Evolutionary conservation across 2,797 vertebrate genomes (phyloP).

Genomic region (Pitangus sulphuratus): DNA sequence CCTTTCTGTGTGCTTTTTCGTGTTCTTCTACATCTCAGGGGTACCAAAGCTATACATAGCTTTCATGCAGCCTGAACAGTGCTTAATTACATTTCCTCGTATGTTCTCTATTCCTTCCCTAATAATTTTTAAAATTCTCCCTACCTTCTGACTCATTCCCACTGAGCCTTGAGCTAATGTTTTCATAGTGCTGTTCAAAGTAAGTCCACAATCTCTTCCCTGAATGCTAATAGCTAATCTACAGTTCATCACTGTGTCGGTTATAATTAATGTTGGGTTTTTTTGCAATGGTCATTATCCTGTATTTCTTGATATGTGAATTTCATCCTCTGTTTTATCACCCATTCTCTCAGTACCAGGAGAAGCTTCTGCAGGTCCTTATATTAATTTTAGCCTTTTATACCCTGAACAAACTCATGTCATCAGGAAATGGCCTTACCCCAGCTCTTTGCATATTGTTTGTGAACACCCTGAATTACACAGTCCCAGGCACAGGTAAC

Average conservation of each 20-base stretch:
- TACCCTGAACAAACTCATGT: neutral
- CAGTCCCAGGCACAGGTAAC: neutral
- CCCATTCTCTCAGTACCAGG: neutral
- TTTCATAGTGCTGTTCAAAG: conserved; percentile 40
- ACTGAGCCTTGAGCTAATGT: conserved; percentile 49
- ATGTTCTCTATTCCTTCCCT: conserved; percentile 6
- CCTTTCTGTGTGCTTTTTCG: neutral
- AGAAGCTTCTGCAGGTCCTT: neutral
- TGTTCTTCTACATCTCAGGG: conserved; percentile 7
- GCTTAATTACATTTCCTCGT: conserved; percentile 56
- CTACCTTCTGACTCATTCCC: conserved; percentile 60
- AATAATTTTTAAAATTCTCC: conserved; percentile 54
- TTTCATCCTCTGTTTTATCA: neutral
- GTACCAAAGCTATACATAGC: neutral
- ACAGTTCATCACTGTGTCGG: conserved; percentile 11
- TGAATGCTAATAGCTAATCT: conserved; percentile 59
- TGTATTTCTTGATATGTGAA: neutral
- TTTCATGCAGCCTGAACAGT: neutral
- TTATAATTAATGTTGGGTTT: conserved; percentile 48
- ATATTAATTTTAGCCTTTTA: neutral
- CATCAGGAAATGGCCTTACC: neutral
- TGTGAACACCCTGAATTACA: neutral
- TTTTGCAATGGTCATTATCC: conserved; percentile 41
- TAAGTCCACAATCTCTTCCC: neutral
- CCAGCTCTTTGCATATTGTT: neutral